Conservation (phyloP, 2,888 invertebrate genomes). For the Helleia helle region DNA sequence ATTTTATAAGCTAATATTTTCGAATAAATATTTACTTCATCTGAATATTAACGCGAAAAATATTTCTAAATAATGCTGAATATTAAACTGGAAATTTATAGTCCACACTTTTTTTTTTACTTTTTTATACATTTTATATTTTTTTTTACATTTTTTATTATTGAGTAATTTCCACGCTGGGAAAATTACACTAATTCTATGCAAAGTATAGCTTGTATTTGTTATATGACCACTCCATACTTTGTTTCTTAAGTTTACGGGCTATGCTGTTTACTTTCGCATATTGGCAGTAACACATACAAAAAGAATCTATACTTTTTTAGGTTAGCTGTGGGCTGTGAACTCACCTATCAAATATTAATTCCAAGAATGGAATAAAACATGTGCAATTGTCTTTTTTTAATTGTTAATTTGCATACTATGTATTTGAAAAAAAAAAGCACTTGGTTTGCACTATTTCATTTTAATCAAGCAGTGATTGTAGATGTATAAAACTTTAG, state of each 20-base stretch:
- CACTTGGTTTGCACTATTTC: too few species aligned
- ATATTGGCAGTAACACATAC: conserved; percentile 56
- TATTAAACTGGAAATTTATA: conserved; percentile 72
- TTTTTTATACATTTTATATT: conserved; percentile 37
- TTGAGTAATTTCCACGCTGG: conserved; percentile 77
- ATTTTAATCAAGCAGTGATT: too few species aligned
- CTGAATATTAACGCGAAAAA: conserved; percentile 61
- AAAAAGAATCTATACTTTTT: too few species aligned
- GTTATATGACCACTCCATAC: conserved; percentile 71
- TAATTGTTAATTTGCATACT: too few species aligned
- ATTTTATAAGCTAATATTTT: conserved; percentile 66
- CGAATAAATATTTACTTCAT: conserved; percentile 45
- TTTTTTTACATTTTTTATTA: conserved; percentile 41
- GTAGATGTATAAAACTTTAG: too few species aligned
- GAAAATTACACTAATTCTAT: conserved; percentile 93
- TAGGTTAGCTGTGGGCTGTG: too few species aligned
- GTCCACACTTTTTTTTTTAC: conserved; percentile 59
- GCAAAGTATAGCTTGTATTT: conserved; percentile 93
- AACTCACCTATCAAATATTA: too few species aligned
- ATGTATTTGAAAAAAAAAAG: too few species aligned
- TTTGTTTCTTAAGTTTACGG: conserved; percentile 69
- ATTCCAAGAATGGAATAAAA: too few species aligned
- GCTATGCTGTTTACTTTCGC: conserved; percentile 71
- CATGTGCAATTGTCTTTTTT: too few species aligned
- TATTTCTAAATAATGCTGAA: conserved; percentile 72